phyloP scores from a whole-genome alignment of 2,113 vertebrate genomes.

The Esox niger region DNA sequence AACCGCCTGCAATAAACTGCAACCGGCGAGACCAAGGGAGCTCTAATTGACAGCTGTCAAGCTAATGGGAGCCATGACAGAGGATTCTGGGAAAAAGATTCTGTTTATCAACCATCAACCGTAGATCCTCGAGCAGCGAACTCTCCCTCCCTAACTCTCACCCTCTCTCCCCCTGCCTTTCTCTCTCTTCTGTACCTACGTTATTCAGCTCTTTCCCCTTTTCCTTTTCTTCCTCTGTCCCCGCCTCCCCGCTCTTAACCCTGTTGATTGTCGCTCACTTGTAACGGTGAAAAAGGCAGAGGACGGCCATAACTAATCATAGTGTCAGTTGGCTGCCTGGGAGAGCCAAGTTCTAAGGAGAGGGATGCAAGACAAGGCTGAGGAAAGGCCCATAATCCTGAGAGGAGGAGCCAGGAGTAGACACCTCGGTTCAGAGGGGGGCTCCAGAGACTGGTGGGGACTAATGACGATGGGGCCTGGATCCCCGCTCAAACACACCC shows the following conservation, averaged over 20 bases:
- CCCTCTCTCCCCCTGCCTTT: conserved; percentile 23
- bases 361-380: conserved; percentile 64
- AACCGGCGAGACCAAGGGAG: conserved; percentile 90
- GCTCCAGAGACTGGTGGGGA: not conserved
- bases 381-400: conserved; percentile 52
- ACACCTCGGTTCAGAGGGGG: not conserved
- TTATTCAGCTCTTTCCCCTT: conserved; percentile 14
- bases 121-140: conserved; percentile 76
- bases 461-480: not conserved
- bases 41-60: conserved; percentile 97
- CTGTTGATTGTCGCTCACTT: conserved; percentile 62
- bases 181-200: conserved; percentile 35
- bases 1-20: conserved; percentile 93
- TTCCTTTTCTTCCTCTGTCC: conserved; percentile 25
- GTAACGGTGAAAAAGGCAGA: conserved; percentile 68
- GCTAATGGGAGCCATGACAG: conserved; percentile 89
- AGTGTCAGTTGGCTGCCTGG: conserved; percentile 81
- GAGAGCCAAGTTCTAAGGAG: conserved; percentile 75
- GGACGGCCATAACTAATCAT: conserved; percentile 83
- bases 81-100: conserved; percentile 82
- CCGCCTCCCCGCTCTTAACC: conserved; percentile 16
- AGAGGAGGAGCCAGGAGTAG: conserved; percentile 50
- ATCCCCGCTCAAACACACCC: not conserved
- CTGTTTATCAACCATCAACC: conserved; percentile 81
- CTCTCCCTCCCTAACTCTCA: conserved; percentile 31